Evolutionary conservation across 2,113 vertebrate species (phyloP).

Genomic region (Neofelis nebulosa): DNA sequence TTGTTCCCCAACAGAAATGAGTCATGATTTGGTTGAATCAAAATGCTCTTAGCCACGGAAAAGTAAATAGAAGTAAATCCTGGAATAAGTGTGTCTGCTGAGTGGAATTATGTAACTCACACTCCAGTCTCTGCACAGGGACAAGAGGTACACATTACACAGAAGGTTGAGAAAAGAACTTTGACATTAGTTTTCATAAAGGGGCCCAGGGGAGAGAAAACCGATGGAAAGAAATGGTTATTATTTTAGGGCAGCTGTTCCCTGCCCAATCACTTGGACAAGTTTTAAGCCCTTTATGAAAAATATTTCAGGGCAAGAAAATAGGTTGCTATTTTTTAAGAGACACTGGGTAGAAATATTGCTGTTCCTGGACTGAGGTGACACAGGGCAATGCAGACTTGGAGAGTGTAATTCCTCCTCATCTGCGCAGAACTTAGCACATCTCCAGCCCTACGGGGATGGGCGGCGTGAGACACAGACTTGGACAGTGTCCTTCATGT

Average conservation of each 20-base stretch:
- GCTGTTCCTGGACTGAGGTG: background rate
- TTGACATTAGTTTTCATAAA: background rate
- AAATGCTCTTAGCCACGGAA: slow-evolving; percentile 4
- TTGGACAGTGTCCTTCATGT: too few species aligned
- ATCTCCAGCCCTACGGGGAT: background rate
- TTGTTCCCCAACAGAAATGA: slow-evolving; percentile 17
- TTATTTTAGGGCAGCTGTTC: background rate
- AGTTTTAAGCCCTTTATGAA: background rate
- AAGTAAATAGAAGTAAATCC: slow-evolving; percentile 55
- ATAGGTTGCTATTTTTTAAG: background rate
- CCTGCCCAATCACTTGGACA: background rate
- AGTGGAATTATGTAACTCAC: background rate
- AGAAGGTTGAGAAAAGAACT: background rate
- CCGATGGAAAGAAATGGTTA: background rate
- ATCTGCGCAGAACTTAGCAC: background rate
- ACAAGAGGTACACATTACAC: background rate
- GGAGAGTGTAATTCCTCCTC: background rate
- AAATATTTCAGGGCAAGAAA: background rate
- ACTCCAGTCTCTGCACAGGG: background rate
- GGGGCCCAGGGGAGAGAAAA: background rate
- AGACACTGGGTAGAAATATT: background rate
- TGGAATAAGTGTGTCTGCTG: slow-evolving; percentile 18
- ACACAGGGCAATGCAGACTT: background rate
- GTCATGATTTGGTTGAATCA: slow-evolving; percentile 9
- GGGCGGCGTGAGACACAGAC: background rate